A percentile compares a stretch with the other conserved stretches of the same genome.
These are phyloP conservation scores for Blennius ocellaris DNA, from an alignment of 2,113 vertebrate species.

Conservation along the genomic window DNA sequence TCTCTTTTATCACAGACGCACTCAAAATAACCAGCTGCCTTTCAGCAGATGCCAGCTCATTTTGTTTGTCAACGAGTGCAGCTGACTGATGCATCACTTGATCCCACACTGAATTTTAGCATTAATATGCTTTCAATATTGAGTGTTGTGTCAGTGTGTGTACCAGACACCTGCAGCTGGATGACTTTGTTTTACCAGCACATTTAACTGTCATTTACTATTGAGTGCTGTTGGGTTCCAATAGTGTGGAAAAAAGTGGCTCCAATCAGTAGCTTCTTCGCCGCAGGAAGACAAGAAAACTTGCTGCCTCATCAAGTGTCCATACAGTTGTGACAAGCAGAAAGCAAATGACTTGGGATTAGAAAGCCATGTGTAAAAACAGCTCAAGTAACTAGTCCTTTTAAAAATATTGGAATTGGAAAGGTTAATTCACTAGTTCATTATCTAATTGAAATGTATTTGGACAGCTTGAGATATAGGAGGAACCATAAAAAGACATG, in stretches of 20 bases:
- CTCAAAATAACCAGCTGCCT: slow-evolving; percentile 17
- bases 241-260: slow-evolving; percentile 14
- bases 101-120: slow-evolving; percentile 23
- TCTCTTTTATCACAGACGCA: neutral
- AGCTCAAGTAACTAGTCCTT: neutral
- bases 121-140: slow-evolving; percentile 14
- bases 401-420: neutral
- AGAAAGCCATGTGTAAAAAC: neutral
- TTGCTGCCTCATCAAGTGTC: neutral
- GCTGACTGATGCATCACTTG: slow-evolving; percentile 1
- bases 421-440: too few species aligned
- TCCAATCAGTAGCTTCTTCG: slow-evolving; percentile 31
- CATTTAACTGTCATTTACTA: slow-evolving; percentile 25
- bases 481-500: too few species aligned
- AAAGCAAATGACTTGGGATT: slow-evolving; percentile 7
- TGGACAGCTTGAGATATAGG: neutral
- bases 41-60: slow-evolving; percentile 27
- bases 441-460: neutral
- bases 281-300: neutral
- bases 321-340: neutral
- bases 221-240: slow-evolving; percentile 3
- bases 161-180: neutral
- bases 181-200: neutral
- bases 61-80: slow-evolving; percentile 19
- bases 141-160: slow-evolving; percentile 3